These are phyloP conservation scores for Deroptyus accipitrinus DNA, from an alignment of 2,113 vertebrate species.

Conservation along the genomic window DNA sequence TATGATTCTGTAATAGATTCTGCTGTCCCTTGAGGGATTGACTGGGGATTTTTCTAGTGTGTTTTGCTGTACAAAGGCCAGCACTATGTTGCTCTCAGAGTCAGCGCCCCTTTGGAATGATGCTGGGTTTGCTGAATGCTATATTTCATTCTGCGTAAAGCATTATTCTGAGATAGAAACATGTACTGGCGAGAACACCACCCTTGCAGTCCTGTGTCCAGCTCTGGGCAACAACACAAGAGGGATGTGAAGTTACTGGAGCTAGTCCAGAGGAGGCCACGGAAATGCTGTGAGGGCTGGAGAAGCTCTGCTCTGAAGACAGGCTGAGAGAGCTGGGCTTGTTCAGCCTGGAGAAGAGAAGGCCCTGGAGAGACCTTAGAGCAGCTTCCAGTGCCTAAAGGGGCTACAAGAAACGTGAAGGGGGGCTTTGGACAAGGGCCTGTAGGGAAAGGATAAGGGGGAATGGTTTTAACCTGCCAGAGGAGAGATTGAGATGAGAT, in stretches of 20 bases:
- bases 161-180: not conserved
- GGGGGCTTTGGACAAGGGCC: not conserved
- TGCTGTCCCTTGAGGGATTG: not conserved
- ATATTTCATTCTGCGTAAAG: not conserved
- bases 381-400: not conserved
- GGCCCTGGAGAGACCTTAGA: not conserved
- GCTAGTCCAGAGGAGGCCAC: not conserved
- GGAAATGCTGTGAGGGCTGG: not conserved
- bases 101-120: not conserved
- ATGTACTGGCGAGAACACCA: not conserved
- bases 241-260: not conserved
- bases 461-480: not conserved
- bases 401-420: not conserved
- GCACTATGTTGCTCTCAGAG: fast-evolving
- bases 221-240: not conserved
- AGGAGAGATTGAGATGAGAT: not conserved
- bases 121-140: not conserved
- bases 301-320: not conserved
- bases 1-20: not conserved
- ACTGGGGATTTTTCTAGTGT: not conserved
- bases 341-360: not conserved
- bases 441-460: no score
- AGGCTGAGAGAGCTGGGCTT: not conserved
- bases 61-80: not conserved
- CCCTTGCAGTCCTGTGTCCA: not conserved